Evolutionary conservation across 2,113 vertebrate species (phyloP).

Genomic region (Hypanus sabinus): DNA sequence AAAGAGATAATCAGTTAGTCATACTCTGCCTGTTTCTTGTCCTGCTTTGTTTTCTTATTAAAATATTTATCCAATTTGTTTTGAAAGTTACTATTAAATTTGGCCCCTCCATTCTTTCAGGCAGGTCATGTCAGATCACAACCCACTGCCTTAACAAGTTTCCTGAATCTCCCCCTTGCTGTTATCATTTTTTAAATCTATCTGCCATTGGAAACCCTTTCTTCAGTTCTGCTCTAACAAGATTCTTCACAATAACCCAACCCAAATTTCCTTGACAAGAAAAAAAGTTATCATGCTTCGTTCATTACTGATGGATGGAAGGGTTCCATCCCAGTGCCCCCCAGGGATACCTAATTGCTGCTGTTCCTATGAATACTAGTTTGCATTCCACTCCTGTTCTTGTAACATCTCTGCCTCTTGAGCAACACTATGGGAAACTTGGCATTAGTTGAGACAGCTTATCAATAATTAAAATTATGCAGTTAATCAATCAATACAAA

Average conservation of each 20-base stretch:
- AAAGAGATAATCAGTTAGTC: neutral
- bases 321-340: neutral
- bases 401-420: neutral
- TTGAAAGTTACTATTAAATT: neutral
- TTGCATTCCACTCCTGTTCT: neutral
- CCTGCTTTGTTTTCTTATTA: neutral
- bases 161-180: neutral
- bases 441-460: neutral
- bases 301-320: neutral
- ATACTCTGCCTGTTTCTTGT: neutral
- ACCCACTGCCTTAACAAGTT: neutral
- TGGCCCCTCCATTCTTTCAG: neutral
- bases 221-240: neutral
- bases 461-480: constrained; percentile 11
- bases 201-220: neutral
- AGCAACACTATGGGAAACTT: neutral
- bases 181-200: neutral
- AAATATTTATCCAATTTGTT: neutral
- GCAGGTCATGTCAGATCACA: neutral
- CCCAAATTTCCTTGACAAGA: neutral
- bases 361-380: neutral
- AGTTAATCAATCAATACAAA: constrained; percentile 16
- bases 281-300: neutral
- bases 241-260: neutral
- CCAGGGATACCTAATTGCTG: neutral